Base-by-base conservation (phyloP, 2,113 vertebrate genomes). In the Oplegnathus fasciatus region DNA sequence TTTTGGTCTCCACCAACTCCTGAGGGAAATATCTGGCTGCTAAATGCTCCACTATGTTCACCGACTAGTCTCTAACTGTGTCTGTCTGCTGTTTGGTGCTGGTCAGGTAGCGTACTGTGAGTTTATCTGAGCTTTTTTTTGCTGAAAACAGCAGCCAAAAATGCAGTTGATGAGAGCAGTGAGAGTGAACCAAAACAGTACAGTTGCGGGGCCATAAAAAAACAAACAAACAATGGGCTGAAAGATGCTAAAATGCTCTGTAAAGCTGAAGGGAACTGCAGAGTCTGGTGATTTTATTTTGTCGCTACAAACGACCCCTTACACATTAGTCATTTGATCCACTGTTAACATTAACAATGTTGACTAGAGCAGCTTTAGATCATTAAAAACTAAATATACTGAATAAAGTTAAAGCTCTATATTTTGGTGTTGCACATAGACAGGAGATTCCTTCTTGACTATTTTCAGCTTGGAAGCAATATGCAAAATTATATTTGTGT, bases 11-110 rank as follows among this genome's bases (percentile, higher is more conserved):
- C 8, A 61, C 30, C 58, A 32, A 32, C 28, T 62, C 61, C 40
- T 30, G 28, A 76, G n/a, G 46, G 26, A 85, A 85, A 72, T 62
- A 7, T 82, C 22, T 68, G 44, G 32, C 62, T 40, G 44, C 55
- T 78, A 75, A 81, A 86, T 52, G 11, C 40, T 18, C 30, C n/a
- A 24, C 22, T 18, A 13, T 60, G n/a, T 73, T 72, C 32, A 70
- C 9, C 1, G 71, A 30, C 0, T 18, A 24, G 34, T 37, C 6
- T 9, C 9, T 26, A 28, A 71, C 22, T 75, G 1, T 9, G 40
- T 28, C 20, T 55, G 65, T 44, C 17, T 60, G 57, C 11, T 13
- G 8, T 64, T 64, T 71, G 55, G 22, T 69, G 37, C 9, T 61
- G 62, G 8, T 26, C 15, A 7, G 13, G 42, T 28, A 40, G 69